Percentiles rank a stretch among this genome's conserved stretches.
Evolutionary conservation across 2,113 vertebrate genomes (phyloP).

Genomic region (Lathamus discolor): DNA sequence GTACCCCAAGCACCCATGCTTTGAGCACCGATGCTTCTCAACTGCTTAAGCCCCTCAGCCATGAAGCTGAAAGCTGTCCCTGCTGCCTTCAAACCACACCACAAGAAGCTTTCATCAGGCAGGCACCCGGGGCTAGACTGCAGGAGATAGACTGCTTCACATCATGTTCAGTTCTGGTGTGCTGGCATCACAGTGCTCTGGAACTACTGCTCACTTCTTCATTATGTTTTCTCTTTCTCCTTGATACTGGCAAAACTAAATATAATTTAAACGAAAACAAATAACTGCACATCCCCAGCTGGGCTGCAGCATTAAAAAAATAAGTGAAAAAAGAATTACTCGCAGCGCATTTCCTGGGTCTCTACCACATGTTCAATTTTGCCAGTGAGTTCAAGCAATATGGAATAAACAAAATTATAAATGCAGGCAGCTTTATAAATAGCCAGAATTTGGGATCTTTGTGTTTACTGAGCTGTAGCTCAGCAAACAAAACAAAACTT

Average conservation of each 20-base stretch:
- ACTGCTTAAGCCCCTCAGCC: background rate
- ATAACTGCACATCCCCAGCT: background rate
- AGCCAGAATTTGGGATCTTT: background rate
- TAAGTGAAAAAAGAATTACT: background rate
- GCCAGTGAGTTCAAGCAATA: background rate
- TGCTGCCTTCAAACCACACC: background rate
- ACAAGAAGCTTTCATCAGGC: background rate
- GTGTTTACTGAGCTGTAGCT: background rate
- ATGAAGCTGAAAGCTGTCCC: background rate
- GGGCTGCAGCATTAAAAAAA: background rate
- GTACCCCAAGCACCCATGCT: background rate
- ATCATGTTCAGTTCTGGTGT: background rate
- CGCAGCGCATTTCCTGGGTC: background rate
- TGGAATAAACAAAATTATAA: conserved; percentile 12
- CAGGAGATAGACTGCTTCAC: background rate
- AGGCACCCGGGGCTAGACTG: background rate
- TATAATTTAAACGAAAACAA: background rate
- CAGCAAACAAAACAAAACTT: conserved; percentile 19
- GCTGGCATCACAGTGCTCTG: background rate
- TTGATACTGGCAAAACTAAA: background rate
- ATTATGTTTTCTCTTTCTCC: background rate
- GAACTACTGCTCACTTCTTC: background rate
- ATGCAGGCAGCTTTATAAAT: background rate
- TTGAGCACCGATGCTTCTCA: background rate
- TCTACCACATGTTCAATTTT: background rate